Conservation (phyloP, 2,888 invertebrate genomes). For the Aethes cnicana region DNA sequence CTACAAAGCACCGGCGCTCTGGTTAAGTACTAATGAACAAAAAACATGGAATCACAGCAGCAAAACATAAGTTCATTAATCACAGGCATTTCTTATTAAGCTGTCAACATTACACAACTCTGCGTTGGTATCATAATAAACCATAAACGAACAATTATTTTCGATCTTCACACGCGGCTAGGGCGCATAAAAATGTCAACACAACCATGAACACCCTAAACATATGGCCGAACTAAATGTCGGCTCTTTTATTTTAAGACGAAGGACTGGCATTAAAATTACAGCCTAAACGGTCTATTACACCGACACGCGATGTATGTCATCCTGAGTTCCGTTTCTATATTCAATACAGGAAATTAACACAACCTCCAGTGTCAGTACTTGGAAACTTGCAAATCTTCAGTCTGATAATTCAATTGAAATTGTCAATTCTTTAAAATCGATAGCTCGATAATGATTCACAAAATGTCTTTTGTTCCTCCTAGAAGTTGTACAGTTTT, state of each 20-base stretch:
- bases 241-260: slow-evolving; percentile 47
- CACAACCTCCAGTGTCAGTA: no score
- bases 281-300: slow-evolving; percentile 27
- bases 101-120: slow-evolving; percentile 69
- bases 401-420: no score
- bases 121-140: slow-evolving; percentile 71
- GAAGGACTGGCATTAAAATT: slow-evolving; percentile 38
- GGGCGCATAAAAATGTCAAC: slow-evolving; percentile 71
- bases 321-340: background rate
- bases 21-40: no score
- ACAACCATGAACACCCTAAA: slow-evolving; percentile 51
- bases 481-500: no score
- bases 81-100: slow-evolving; percentile 43
- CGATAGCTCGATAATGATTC: no score
- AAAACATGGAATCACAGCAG: background rate
- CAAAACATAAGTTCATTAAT: slow-evolving; percentile 22
- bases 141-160: slow-evolving; percentile 70
- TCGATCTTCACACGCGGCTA: slow-evolving; percentile 67
- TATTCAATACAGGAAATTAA: no score
- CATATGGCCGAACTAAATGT: slow-evolving; percentile 57
- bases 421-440: no score
- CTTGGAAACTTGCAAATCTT: no score
- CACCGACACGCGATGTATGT: slow-evolving; percentile 3
- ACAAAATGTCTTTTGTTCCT: no score
- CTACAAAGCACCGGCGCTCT: no score